phyloP scores from a whole-genome alignment of 2,113 vertebrate species.

The Gopherus evgoodei region DNA sequence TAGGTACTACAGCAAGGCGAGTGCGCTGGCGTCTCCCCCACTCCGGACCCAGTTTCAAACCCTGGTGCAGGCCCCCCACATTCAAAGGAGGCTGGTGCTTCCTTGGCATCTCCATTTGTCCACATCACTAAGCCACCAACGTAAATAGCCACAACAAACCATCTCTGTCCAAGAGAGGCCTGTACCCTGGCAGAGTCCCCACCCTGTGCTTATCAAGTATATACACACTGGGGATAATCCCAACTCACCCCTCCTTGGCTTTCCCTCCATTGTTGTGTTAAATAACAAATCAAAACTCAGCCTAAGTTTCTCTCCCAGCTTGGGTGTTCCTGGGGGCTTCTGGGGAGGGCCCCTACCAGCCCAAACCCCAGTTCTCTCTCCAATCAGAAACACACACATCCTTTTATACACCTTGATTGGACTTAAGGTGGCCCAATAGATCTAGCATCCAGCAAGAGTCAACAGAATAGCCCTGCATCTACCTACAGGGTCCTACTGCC shows the following conservation, averaged over 20 bases:
- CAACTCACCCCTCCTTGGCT: neutral
- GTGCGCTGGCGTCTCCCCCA: neutral
- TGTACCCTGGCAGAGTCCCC: neutral
- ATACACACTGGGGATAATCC: neutral
- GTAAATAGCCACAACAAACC: neutral
- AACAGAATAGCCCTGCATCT: neutral
- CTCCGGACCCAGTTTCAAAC: neutral
- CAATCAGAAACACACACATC: neutral
- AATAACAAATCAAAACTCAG: neutral
- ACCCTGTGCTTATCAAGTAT: neutral
- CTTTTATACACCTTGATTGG: neutral
- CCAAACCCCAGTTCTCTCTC: neutral
- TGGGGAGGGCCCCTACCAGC: neutral
- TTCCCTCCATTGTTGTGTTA: neutral
- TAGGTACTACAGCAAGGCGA: slow-evolving; percentile 7
- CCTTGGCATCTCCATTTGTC: neutral
- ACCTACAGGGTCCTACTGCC: neutral
- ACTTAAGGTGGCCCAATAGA: neutral
- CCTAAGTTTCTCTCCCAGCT: neutral
- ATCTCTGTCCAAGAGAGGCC: neutral
- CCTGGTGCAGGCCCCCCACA: neutral
- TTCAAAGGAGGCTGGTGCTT: neutral
- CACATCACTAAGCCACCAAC: neutral
- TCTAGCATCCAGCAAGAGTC: neutral
- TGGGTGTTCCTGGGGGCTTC: neutral